These are phyloP conservation scores for Haliaeetus leucogaster DNA, from an alignment of 2,113 vertebrate species.

Conservation along the genomic window DNA sequence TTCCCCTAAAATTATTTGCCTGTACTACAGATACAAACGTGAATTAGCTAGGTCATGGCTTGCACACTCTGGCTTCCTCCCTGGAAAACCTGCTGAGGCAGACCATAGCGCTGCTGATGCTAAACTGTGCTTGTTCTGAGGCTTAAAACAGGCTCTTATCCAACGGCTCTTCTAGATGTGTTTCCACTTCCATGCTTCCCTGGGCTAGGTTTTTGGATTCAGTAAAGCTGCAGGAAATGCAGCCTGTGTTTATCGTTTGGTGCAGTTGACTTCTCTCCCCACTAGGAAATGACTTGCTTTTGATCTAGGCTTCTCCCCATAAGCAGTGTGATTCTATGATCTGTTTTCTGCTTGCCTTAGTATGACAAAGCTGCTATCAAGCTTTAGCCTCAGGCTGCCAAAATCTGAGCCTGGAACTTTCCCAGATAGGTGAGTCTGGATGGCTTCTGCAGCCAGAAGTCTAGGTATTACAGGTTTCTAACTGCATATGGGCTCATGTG, in stretches of 20 bases:
- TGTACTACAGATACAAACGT: background rate
- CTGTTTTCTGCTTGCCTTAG: background rate
- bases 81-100: background rate
- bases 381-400: conserved; percentile 33
- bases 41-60: background rate
- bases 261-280: background rate
- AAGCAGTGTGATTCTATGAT: background rate
- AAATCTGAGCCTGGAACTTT: conserved; percentile 47
- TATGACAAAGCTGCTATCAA: conserved; percentile 16
- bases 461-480: background rate
- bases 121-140: background rate
- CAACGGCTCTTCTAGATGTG: background rate
- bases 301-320: background rate
- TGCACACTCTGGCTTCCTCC: background rate
- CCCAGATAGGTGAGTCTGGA: conserved; percentile 19
- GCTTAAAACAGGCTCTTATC: background rate
- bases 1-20: background rate
- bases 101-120: background rate
- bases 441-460: background rate
- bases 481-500: background rate
- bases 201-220: background rate
- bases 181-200: background rate
- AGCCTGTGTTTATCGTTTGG: background rate
- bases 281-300: background rate
- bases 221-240: background rate